These are phyloP conservation scores for Xiphorhynchus elegans DNA, from an alignment of 2,113 vertebrate genomes.

Conservation along the genomic window DNA sequence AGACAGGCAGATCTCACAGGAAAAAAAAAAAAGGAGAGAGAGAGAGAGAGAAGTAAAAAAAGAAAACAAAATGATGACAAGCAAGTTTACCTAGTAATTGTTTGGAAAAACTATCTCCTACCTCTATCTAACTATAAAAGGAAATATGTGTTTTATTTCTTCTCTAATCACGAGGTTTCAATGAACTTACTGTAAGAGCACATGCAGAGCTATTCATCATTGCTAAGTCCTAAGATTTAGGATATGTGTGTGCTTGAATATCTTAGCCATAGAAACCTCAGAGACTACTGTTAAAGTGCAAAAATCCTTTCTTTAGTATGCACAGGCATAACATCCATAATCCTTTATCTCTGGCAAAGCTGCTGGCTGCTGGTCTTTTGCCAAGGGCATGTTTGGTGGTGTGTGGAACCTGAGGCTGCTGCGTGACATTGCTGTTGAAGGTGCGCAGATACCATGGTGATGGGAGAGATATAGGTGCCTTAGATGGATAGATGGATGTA, in stretches of 20 bases:
- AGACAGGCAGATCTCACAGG: background rate
- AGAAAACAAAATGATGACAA: constrained; percentile 20
- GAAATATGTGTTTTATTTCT: constrained; percentile 9
- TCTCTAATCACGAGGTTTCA: constrained; percentile 25
- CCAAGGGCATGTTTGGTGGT: constrained; percentile 67
- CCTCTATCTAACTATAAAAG: constrained; percentile 19
- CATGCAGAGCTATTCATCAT: constrained; percentile 27
- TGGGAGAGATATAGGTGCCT: constrained; percentile 12
- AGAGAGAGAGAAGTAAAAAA: background rate
- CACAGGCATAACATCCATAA: constrained; percentile 62
- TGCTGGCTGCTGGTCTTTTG: constrained; percentile 60
- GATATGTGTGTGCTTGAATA: constrained; percentile 43
- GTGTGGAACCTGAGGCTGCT: constrained; percentile 69
- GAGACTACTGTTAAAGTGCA: constrained; percentile 41
- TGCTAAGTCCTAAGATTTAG: constrained; percentile 45
- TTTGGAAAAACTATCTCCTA: constrained; percentile 1
- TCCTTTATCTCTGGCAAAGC: constrained; percentile 72
- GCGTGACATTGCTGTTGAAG: constrained; percentile 26
- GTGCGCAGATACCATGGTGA: background rate
- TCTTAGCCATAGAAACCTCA: constrained; percentile 46
- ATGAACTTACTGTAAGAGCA: background rate
- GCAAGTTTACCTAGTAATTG: constrained; percentile 13
- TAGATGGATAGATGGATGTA: background rate
- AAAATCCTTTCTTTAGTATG: constrained; percentile 68
- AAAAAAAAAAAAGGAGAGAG: background rate